Base-by-base conservation (phyloP, 2,888 invertebrate species). In the Tetragonisca angustula region DNA sequence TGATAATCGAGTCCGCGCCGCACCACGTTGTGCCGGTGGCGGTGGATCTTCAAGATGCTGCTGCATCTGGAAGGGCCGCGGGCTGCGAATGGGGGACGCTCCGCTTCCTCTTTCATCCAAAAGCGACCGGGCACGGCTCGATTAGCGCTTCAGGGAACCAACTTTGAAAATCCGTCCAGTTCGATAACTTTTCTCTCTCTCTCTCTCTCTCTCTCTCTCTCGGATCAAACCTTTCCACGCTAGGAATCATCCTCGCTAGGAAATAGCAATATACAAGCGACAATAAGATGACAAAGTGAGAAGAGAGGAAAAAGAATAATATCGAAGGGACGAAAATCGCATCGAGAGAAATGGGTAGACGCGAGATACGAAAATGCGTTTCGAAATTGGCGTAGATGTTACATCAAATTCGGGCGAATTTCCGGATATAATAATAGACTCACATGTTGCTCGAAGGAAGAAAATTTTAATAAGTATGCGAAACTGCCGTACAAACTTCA, bases 341-440 rank as follows among this genome's bases (percentile, higher is more conserved):
- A 32, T 70, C 67, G 68, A 65, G 68, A 76, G 52, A 15, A 32
- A 36, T 69, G 69, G 9, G 64, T 50, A 61, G n/a, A n/a, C 59
- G 64, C n/a, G 72, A 54, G 15, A 78, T 67, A 69, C 74, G 68
- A 75, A 84, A n/a, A n/a, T n/a, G n/a, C n/a, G n/a, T n/a, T 85
- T 76, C 83, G 67, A 17, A 54, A 84, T 68, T 87, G 87, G 86
- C 86, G 87, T 89, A 87, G 87, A 89, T 88, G n/a, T n/a, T n/a
- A 62, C 68, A 71, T 76, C 78, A 59, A 43, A 76, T 68, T 72
- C 52, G 83, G 50, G 36, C 43, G 68, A 49, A 50, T 11, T 43
- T 43, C 43, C 43, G 11, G 9, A 43, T 43, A 11, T 11, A 43
- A 43, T 9, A 43, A 43, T 0, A 43, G 43, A 43, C 27, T 27